Base-by-base conservation (phyloP, 2,888 invertebrate species). In the Caenorhabditis panamensis region DNA sequence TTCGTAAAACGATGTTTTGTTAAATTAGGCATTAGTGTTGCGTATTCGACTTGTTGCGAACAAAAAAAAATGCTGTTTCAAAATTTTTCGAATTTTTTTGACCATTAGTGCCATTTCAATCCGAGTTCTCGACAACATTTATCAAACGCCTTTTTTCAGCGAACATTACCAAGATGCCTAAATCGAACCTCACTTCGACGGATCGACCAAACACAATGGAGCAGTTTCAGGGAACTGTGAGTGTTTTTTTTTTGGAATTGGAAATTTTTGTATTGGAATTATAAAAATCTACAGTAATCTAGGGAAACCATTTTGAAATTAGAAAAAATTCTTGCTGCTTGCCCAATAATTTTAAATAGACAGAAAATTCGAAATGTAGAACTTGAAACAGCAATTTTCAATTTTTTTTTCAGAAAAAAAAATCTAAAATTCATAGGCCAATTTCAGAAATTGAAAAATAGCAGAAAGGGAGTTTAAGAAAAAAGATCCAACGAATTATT, bases 181-280 rank as follows among this genome's bases (percentile, higher is more conserved):
- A 58, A 24, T 62, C 73, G 41, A 75, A 68, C 36, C 41, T 63
- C 31, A 75, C 51, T 22, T 51, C 63, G 59, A 62, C 68, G 18
- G 79, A 79, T 59, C 68, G 69, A n/a, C 64, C 79, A 6, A 75
- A 69, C 36, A 61, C 53, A 11, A 49, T 80, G 61, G 80, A 80
- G 37, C 80, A 80, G 22, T 80, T 69, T 56, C 75, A 75, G 44
- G 80, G 80, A 69, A 71, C 69, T 1, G 77, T 77, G 13, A 16
- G 63, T 62, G 37, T 47, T 47, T 47, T 18, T 47, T 20, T 47
- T 47, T 47, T 47, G 26, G 26, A 54, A 41, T 41, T 41, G 41
- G 41, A 31, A 31, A 31, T 31, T 31, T 9, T 31, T 31, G 31
- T 6, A 31, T 31, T 31, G 31, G 9, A 31, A 9, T 31, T 31